Percentiles rank a stretch among this genome's conserved stretches.
These are phyloP conservation scores for Margarornis squamiger DNA, from an alignment of 2,797 vertebrate genomes.

Conservation along the genomic window DNA sequence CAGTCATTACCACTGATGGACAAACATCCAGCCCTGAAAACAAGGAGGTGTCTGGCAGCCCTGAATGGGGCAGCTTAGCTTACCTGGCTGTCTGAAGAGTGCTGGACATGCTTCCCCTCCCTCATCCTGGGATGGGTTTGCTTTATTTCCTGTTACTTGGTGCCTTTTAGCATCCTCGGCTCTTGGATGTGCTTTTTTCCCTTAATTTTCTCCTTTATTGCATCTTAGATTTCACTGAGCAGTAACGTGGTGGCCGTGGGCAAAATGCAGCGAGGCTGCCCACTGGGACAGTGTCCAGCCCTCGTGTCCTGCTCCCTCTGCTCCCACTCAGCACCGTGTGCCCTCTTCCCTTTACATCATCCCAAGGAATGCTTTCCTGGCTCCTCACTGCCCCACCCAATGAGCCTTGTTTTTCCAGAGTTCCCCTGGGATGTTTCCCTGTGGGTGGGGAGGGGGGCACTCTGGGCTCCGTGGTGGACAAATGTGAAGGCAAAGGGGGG, in stretches of 20 bases:
- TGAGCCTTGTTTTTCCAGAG: background rate
- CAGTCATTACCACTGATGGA: background rate
- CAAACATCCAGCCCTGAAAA: background rate
- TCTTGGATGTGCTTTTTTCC: rapidly evolving
- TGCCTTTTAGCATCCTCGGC: background rate
- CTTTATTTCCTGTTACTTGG: background rate
- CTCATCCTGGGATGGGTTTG: background rate
- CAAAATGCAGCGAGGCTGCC: background rate
- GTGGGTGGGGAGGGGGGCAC: background rate
- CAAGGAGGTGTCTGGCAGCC: background rate
- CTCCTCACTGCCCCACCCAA: background rate
- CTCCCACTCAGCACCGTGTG: background rate
- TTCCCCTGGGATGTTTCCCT: background rate
- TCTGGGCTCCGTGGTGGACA: background rate
- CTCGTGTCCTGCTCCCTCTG: background rate
- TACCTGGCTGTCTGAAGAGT: background rate
- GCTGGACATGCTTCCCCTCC: background rate
- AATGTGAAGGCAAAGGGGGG: background rate
- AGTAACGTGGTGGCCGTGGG: background rate
- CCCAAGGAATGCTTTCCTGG: background rate
- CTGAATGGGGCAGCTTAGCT: background rate
- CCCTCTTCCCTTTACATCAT: background rate
- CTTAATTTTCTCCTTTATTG: rapidly evolving
- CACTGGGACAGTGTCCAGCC: background rate
- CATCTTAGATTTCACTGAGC: background rate